phyloP scores from a whole-genome alignment of 1,140 invertebrate species.

The Sweltsa coloradensis region DNA sequence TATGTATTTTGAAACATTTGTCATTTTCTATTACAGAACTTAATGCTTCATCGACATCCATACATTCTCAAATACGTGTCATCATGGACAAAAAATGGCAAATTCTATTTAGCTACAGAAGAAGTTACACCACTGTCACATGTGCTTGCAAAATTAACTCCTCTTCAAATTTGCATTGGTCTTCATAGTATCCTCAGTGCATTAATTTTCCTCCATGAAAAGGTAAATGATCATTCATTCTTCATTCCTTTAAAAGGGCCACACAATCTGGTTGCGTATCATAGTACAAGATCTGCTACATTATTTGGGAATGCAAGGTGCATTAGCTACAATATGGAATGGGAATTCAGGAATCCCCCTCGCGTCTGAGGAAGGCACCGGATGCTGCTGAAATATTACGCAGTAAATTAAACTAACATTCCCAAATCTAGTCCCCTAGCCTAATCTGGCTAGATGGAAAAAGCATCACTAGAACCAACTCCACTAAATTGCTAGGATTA shows the following conservation, averaged over 20 bases:
- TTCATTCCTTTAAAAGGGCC: slow-evolving; percentile 2
- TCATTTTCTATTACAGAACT: slow-evolving; percentile 69
- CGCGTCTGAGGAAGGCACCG: too few relatives aligned
- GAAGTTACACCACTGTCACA: slow-evolving; percentile 55
- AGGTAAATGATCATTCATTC: slow-evolving; percentile 29
- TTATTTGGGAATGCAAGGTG: too few relatives aligned
- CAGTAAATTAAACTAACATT: too few relatives aligned
- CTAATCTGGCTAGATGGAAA: too few relatives aligned
- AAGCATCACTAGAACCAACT: too few relatives aligned
- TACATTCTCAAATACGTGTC: slow-evolving; percentile 65
- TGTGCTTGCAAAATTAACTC: slow-evolving; percentile 45
- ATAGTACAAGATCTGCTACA: too few relatives aligned
- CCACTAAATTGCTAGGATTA: too few relatives aligned
- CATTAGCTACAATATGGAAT: too few relatives aligned
- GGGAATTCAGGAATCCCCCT: too few relatives aligned
- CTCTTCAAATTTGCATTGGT: slow-evolving; percentile 65
- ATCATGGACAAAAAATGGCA: slow-evolving; percentile 61
- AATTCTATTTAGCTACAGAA: slow-evolving; percentile 62
- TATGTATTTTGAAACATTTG: too few relatives aligned
- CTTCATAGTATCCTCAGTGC: slow-evolving; percentile 60
- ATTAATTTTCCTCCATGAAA: slow-evolving; percentile 66
- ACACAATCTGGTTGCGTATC: background rate
- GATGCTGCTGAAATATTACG: too few relatives aligned
- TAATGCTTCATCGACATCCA: slow-evolving; percentile 68
- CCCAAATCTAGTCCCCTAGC: too few relatives aligned